Conservation (phyloP, 2,888 invertebrate species). For the Drosophila melanosoma region DNA sequence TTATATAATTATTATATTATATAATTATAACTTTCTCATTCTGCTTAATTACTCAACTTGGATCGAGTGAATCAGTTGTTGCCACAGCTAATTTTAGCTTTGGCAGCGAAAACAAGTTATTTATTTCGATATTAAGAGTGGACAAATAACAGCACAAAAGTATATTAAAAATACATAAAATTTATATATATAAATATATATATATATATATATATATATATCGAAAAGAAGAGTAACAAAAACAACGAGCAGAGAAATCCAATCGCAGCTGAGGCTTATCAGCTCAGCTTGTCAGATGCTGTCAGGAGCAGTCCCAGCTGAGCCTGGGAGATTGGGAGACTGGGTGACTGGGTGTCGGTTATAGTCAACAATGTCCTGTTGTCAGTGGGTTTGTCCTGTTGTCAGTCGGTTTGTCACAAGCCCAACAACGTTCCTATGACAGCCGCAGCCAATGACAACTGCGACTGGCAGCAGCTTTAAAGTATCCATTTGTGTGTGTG, state of each 20-base stretch:
- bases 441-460: conserved; percentile 58
- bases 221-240: not conserved
- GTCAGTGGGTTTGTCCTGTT: conserved; percentile 37
- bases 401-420: conserved; percentile 55
- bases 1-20: not conserved
- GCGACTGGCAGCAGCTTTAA: conserved; percentile 48
- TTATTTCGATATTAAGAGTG: conserved; percentile 22
- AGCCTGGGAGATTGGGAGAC: conserved; percentile 14
- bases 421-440: conserved; percentile 67
- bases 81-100: conserved; percentile 9
- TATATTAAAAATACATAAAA: not conserved
- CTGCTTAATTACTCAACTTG: not conserved
- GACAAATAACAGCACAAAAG: not conserved
- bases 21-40: not conserved
- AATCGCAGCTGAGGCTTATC: conserved; percentile 48
- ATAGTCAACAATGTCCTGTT: conserved; percentile 59
- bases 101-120: not conserved
- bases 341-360: conserved; percentile 14
- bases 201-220: not conserved
- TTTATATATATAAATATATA: no score
- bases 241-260: conserved; percentile 5
- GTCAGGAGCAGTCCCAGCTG: conserved; percentile 30
- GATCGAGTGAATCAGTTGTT: not conserved
- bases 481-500: not conserved
- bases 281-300: conserved; percentile 43